phyloP scores from a whole-genome alignment of 2,113 vertebrate genomes.

The Cavia porcellus region DNA sequence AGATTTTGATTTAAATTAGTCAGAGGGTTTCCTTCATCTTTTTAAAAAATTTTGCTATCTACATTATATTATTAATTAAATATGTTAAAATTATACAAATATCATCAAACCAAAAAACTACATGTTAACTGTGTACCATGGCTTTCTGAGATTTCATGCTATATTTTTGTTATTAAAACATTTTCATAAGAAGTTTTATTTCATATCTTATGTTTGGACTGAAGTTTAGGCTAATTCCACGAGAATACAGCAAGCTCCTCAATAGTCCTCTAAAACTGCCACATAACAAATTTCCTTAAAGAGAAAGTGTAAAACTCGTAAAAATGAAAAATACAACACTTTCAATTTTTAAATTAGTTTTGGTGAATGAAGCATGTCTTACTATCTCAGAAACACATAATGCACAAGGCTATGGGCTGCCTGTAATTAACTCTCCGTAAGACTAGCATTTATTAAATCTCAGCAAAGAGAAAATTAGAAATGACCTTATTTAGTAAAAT shows the following conservation, averaged over 20 bases:
- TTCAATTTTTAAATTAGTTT: constrained; percentile 23
- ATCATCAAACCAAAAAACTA: not conserved
- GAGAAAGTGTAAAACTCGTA: not conserved
- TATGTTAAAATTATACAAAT: not conserved
- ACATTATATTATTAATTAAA: not conserved
- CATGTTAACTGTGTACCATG: not conserved
- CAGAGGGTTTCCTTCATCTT: not conserved
- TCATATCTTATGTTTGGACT: not conserved
- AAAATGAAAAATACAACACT: not conserved
- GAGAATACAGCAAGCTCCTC: not conserved
- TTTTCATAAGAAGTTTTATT: not conserved
- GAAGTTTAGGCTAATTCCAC: not conserved
- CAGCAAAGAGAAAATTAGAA: constrained; percentile 46
- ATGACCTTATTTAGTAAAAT: not conserved
- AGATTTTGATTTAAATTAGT: not conserved
- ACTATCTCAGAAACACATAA: not conserved
- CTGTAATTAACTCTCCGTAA: not conserved
- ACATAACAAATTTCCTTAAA: not conserved
- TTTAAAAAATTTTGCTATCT: not conserved
- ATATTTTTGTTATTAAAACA: constrained; percentile 3
- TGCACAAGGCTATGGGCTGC: not conserved
- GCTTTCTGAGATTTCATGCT: constrained; percentile 19
- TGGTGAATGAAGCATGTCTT: constrained; percentile 49
- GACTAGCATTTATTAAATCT: not conserved
- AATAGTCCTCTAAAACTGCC: not conserved